Base-by-base conservation (phyloP, 2,888 invertebrate species). In the Diploptera punctata region DNA sequence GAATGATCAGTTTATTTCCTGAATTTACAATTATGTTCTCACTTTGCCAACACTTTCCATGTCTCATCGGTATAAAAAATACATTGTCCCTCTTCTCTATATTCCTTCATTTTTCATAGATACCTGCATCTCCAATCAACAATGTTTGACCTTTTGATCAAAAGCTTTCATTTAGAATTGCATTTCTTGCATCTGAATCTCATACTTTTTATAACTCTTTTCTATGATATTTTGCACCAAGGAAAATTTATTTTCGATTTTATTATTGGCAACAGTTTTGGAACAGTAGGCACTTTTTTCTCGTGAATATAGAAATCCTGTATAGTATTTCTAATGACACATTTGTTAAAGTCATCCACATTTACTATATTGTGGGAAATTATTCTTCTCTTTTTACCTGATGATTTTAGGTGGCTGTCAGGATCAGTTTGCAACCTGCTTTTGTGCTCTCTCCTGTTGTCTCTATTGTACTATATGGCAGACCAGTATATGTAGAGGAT, bases 21-120 rank as follows among this genome's bases (percentile, higher is more conserved):
- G 49, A 21, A 21, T 5, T 49, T 21, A 49, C 18, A 49, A 4
- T 49, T 2, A 4, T 4, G 1, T 49, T 21, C 49, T 33, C 29
- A n/a, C 1, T 61, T 21, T 61, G 65, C 43, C 65, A 65, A 19
- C 65, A 65, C 33, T 65, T 44, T 13, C 24, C 65, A 65, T 7
- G 65, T 7, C 2, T 65, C 38, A 21, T 65, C 38, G 24, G 19
- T 43, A 43, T 65, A 65, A 65, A 38, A 65, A 21, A 65, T 43
- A 2, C 1, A 10, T n/a, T 18, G 38, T 19, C 19, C 65, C 13
- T 65, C 31, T 18, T 13, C 24, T 31, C 43, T 26, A 16, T 24
- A 26, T 33, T 65, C 10, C 16, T 65, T 38, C 31, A 38, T 18
- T 65, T 19, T 43, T 18, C 13, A 1, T 10, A 65, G 44, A 43